Percentiles rank a stretch among this genome's conserved stretches.
Evolutionary conservation across 2,888 invertebrate species (phyloP).

Genomic region (Lysandra bellargus): DNA sequence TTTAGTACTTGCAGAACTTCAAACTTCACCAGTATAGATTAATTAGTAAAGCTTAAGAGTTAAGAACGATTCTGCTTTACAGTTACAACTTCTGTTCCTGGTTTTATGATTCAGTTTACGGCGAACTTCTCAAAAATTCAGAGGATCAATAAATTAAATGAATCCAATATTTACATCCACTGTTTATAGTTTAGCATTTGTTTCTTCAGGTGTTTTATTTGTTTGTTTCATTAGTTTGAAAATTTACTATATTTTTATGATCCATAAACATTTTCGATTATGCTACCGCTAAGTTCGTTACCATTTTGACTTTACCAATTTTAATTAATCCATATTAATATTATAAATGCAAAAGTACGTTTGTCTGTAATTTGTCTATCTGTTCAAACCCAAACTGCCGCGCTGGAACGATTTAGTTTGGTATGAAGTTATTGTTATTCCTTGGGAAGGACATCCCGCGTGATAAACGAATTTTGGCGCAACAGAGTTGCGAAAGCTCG

Average conservation of each 20-base stretch:
- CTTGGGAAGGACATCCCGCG: no score
- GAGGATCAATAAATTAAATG: slow-evolving; percentile 21
- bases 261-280: not conserved
- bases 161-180: slow-evolving; percentile 18
- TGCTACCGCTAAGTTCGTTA: not conserved
- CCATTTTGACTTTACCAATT: not conserved
- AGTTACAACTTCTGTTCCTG: slow-evolving; percentile 8
- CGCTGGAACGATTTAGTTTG: no score
- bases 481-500: not conserved
- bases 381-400: no score
- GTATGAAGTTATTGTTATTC: no score
- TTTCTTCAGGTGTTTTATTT: slow-evolving; percentile 10
- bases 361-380: no score
- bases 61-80: slow-evolving; percentile 3
- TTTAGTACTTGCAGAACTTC: not conserved
- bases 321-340: no score
- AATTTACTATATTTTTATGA: not conserved
- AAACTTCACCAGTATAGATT: not conserved
- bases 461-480: no score
- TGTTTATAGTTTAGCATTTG: slow-evolving; percentile 9
- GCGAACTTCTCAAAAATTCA: slow-evolving; percentile 13
- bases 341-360: no score
- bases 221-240: slow-evolving; percentile 4
- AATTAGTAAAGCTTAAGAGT: not conserved
- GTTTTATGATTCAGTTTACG: slow-evolving; percentile 5